phyloP scores from a whole-genome alignment of 1,140 invertebrate genomes.

The Penaeus indicus region DNA sequence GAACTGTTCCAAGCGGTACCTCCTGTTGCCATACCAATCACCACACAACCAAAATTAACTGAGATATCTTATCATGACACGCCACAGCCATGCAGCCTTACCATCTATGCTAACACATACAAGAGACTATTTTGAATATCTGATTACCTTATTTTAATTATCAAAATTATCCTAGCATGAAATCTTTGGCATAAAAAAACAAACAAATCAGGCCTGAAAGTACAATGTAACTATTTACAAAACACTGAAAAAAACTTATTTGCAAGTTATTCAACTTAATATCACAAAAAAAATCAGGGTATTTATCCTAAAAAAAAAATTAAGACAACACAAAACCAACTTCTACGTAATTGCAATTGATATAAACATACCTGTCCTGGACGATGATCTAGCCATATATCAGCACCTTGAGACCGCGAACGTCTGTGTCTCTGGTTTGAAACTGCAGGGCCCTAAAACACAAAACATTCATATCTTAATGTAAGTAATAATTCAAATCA shows the following conservation, averaged over 20 bases:
- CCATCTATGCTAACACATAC: no score
- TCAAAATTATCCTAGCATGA: no score
- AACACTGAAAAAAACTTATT: no score
- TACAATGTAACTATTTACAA: no score
- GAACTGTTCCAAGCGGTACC: slow-evolving; percentile 76
- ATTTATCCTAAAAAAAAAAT: background rate
- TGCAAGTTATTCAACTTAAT: no score
- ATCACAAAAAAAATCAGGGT: background rate
- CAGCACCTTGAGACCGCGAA: slow-evolving; percentile 81
- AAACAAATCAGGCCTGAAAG: no score
- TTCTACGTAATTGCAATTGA: slow-evolving; percentile 44
- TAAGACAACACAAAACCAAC: slow-evolving; percentile 1
- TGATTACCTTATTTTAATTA: no score
- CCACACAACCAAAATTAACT: slow-evolving; percentile 57
- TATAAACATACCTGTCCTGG: slow-evolving; percentile 73
- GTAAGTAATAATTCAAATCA: background rate
- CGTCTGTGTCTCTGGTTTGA: slow-evolving; percentile 81
- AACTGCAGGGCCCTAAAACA: slow-evolving; percentile 71
- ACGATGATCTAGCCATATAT: slow-evolving; percentile 91
- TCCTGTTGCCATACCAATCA: slow-evolving; percentile 74
- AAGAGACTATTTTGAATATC: no score
- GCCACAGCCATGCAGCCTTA: no score
- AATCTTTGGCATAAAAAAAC: no score
- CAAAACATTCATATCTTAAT: background rate
- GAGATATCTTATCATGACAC: no score